Percentiles rank a stretch among this genome's conserved stretches.
These are phyloP conservation scores for Mesopsocus fuscifrons DNA, from an alignment of 2,888 invertebrate genomes.

Conservation along the genomic window DNA sequence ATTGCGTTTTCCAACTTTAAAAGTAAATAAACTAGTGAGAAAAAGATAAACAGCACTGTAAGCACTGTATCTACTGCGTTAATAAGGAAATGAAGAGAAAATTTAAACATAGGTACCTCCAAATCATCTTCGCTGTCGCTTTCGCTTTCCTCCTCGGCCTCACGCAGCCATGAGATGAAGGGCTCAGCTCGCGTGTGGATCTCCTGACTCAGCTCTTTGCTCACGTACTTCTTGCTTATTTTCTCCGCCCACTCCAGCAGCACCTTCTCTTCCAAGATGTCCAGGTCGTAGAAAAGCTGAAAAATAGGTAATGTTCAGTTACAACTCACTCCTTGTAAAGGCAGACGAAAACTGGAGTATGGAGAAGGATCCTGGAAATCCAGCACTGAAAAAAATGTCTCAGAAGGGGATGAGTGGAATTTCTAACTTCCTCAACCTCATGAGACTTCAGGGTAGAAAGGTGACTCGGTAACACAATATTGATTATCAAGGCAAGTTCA, in stretches of 20 bases:
- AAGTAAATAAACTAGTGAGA: slow-evolving; percentile 1
- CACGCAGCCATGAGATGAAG: slow-evolving; percentile 91
- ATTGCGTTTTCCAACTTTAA: neutral
- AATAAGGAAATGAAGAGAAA: too few species aligned
- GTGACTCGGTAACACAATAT: neutral
- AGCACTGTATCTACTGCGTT: too few species aligned
- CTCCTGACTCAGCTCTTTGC: slow-evolving; percentile 75
- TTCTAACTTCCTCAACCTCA: too few species aligned
- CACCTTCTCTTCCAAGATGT: slow-evolving; percentile 87
- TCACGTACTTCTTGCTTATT: slow-evolving; percentile 85
- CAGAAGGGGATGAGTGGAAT: neutral
- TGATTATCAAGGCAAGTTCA: neutral
- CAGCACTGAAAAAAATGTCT: neutral
- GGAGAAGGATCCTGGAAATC: neutral
- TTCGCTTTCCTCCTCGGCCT: slow-evolving; percentile 84
- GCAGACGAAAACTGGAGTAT: slow-evolving; percentile 3
- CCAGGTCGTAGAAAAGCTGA: slow-evolving; percentile 77
- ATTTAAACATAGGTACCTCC: too few species aligned
- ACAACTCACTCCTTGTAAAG: neutral
- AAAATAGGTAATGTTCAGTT: slow-evolving; percentile 17
- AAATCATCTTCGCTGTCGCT: slow-evolving; percentile 48
- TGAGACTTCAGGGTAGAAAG: neutral
- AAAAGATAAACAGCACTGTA: neutral
- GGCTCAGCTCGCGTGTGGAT: slow-evolving; percentile 83
- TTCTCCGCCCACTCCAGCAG: slow-evolving; percentile 92